Base-by-base conservation (phyloP, 2,797 vertebrate genomes). In the Adrianichthys oophorus region DNA sequence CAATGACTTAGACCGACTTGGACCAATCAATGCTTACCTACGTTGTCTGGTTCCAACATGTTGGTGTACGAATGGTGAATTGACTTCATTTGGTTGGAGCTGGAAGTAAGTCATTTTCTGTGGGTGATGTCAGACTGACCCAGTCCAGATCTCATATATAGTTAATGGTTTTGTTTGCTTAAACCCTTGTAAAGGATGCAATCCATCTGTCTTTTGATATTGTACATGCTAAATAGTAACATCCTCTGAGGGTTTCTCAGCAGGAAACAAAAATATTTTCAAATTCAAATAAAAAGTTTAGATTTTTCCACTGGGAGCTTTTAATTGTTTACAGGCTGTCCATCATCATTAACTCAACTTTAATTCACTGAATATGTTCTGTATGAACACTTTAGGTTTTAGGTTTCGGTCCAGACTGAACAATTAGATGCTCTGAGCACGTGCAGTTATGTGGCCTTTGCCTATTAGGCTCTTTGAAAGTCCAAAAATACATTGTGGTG, bases 391-490 rank as follows among this genome's bases (percentile, higher is more conserved):
- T 7, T 29, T 5, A 29, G 26, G 26, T 29, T 29, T 6, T 29
- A 1, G 5, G 72, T 61, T 71, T 26, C 17, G 72, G 66, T 68
- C 84, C 68, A 76, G 68, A 74, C 78, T 24, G 73, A 90, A 89
- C 85, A 80, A 87, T 79, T 67, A 76, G 78, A 67, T 88, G 85
- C 85, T 80, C 65, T 85, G 65, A 58, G 70, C 70, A 65, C 65
- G 18, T 79, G 74, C 68, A 76, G 74, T 80, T 80, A 70, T 43
- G 65, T 79, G 78, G 76, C 71, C 77, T 70, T 80, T 76, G 62
- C 77, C 75, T 74, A 87, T 87, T 87, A 87, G 83, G 83, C 83
- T 82, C 84, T 87, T 87, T 89, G 86, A 87, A 89, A 82, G 77
- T 84, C 82, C 81, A 70, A 80, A 88, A 89, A 89, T 88, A 89